A percentile compares a stretch with the other conserved stretches of the same genome.
Conservation (phyloP, 2,888 invertebrate species). For the Stictocephala bisonia region DNA sequence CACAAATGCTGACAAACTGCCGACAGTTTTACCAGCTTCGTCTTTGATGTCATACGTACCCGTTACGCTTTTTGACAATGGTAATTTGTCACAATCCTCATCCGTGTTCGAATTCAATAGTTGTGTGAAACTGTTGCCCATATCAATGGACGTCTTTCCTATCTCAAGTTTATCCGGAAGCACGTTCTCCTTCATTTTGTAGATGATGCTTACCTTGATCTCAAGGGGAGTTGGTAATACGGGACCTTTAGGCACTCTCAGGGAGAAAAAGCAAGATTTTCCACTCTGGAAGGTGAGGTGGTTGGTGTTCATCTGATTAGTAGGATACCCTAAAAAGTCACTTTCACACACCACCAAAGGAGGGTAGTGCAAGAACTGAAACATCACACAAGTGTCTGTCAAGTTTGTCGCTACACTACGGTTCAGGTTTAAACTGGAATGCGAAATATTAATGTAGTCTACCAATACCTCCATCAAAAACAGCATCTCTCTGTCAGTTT, state of each 20-base stretch:
- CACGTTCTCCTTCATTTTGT: slow-evolving; percentile 19
- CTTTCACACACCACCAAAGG: slow-evolving; percentile 53
- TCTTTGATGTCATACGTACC: slow-evolving; percentile 51
- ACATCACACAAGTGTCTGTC: slow-evolving; percentile 47
- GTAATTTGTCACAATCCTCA: slow-evolving; percentile 4
- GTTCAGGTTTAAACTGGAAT: slow-evolving; percentile 6
- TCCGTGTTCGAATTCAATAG: slow-evolving; percentile 31
- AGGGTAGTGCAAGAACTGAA: slow-evolving; percentile 54
- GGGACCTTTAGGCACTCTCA: slow-evolving; percentile 11
- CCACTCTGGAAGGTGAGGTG: slow-evolving; percentile 52
- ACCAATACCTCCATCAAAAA: slow-evolving; percentile 54
- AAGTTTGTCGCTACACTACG: slow-evolving; percentile 30
- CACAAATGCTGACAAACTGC: slow-evolving; percentile 60
- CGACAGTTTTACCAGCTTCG: slow-evolving; percentile 56
- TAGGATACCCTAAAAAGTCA: slow-evolving; percentile 44
- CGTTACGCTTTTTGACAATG: slow-evolving; percentile 6
- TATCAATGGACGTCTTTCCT: slow-evolving; percentile 23
- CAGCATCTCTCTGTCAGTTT: slow-evolving; percentile 48
- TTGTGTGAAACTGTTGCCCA: slow-evolving; percentile 28
- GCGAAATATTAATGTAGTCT: slow-evolving; percentile 33
- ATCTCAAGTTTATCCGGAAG: slow-evolving; percentile 30
- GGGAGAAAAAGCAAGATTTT: slow-evolving; percentile 53
- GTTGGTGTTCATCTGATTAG: slow-evolving; percentile 19
- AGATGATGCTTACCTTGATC: slow-evolving; percentile 17
- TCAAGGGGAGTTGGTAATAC: slow-evolving; percentile 22